Conservation (phyloP, 2,888 invertebrate genomes). For the Agriopis aurantiaria region DNA sequence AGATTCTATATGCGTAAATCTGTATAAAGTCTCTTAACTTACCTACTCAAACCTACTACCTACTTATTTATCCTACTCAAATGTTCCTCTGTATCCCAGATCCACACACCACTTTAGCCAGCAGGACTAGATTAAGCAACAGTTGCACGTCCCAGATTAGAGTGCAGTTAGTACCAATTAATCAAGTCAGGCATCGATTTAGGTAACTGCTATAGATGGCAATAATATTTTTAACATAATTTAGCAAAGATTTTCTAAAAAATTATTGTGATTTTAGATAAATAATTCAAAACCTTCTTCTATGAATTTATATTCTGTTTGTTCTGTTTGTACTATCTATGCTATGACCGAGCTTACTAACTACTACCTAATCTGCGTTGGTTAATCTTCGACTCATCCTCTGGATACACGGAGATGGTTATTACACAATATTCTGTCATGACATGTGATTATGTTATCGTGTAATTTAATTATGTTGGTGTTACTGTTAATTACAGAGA, state of each 20-base stretch:
- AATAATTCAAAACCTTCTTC: background rate
- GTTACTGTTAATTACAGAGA: background rate
- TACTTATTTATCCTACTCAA: background rate
- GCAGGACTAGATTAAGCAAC: slow-evolving; percentile 2
- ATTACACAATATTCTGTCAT: slow-evolving; percentile 5
- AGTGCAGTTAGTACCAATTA: slow-evolving; percentile 8
- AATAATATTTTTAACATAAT: no score
- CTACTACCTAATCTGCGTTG: slow-evolving; percentile 3
- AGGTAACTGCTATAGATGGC: no score
- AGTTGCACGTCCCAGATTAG: slow-evolving; percentile 11
- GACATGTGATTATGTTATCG: background rate
- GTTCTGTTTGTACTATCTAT: background rate
- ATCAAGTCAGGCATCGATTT: slow-evolving; percentile 14
- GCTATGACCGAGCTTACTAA: background rate
- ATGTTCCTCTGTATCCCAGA: background rate
- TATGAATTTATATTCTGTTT: background rate
- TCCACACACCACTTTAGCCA: slow-evolving; percentile 12
- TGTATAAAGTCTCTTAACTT: background rate
- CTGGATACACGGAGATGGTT: slow-evolving; percentile 3
- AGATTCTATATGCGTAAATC: no score
- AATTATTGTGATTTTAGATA: no score
- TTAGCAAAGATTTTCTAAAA: no score
- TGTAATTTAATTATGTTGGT: slow-evolving; percentile 2
- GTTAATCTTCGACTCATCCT: slow-evolving; percentile 16
- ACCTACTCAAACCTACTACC: background rate